Evolutionary conservation across 1,140 invertebrate species (phyloP).

Genomic region (Luehdorfia chinensis): DNA sequence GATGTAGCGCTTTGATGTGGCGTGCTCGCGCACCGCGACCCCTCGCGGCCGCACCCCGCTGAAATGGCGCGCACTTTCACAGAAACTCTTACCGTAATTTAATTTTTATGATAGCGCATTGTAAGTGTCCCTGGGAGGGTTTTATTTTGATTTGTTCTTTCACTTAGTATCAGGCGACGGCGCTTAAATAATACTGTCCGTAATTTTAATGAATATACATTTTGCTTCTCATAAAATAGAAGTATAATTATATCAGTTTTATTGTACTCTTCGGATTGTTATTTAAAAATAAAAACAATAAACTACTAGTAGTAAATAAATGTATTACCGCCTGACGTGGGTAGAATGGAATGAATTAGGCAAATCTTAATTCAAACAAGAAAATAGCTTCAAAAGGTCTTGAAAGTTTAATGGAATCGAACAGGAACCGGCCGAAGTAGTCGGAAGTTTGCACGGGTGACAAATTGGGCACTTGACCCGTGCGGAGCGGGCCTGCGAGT

Average conservation of each 20-base stretch:
- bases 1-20: slow-evolving; percentile 67
- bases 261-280: no score
- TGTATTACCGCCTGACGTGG: slow-evolving; percentile 15
- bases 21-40: slow-evolving; percentile 33
- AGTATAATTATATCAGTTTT: no score
- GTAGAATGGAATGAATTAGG: slow-evolving; percentile 59
- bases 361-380: slow-evolving; percentile 71
- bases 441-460: slow-evolving; percentile 72
- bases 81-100: slow-evolving; percentile 72
- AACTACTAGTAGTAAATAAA: not conserved
- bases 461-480: slow-evolving; percentile 77
- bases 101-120: slow-evolving; percentile 76
- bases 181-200: slow-evolving; percentile 19
- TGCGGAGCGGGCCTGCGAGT: slow-evolving; percentile 59
- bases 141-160: slow-evolving; percentile 60
- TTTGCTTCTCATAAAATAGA: slow-evolving; percentile 9
- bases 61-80: slow-evolving; percentile 69
- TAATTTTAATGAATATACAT: slow-evolving; percentile 13
- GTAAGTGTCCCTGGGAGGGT: slow-evolving; percentile 60
- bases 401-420: slow-evolving; percentile 77
- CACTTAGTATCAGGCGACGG: slow-evolving; percentile 29
- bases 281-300: slow-evolving; percentile 1
- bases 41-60: slow-evolving; percentile 33
- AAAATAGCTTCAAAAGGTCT: slow-evolving; percentile 74
- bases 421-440: slow-evolving; percentile 60